Conservation (phyloP, 2,888 invertebrate species). For the Anthoptus insignis region DNA sequence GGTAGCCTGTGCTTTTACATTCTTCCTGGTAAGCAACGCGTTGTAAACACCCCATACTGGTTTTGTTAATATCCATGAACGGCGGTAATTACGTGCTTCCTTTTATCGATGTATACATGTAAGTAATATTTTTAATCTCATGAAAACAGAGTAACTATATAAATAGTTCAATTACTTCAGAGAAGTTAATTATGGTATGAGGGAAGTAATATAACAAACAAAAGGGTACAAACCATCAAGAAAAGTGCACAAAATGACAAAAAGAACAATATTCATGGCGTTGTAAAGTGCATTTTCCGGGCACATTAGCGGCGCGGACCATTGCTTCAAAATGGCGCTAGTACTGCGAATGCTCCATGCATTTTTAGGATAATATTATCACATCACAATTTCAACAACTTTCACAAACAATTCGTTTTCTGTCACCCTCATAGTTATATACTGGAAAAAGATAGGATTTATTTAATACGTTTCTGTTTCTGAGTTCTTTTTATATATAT, state of each 20-base stretch:
- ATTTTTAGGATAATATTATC: constrained; percentile 1
- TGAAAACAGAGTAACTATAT: too few species aligned
- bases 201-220: neutral
- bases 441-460: neutral
- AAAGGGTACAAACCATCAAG: neutral
- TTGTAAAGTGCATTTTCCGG: constrained; percentile 23
- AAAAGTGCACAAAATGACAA: neutral
- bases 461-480: too few species aligned
- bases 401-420: neutral
- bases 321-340: constrained; percentile 11
- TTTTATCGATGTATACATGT: too few species aligned
- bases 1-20: too few species aligned
- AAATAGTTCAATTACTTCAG: too few species aligned
- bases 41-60: too few species aligned
- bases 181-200: neutral
- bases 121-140: too few species aligned
- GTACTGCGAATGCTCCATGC: neutral
- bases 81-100: too few species aligned
- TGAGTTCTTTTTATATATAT: too few species aligned
- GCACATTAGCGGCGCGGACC: constrained; percentile 16
- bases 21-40: too few species aligned
- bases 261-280: constrained; percentile 7
- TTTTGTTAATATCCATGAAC: too few species aligned
- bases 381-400: neutral
- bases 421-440: neutral